Percentiles rank a stretch among this genome's conserved stretches.
Evolutionary conservation across 2,113 vertebrate species (phyloP).

Genomic region (Athene cunicularia): DNA sequence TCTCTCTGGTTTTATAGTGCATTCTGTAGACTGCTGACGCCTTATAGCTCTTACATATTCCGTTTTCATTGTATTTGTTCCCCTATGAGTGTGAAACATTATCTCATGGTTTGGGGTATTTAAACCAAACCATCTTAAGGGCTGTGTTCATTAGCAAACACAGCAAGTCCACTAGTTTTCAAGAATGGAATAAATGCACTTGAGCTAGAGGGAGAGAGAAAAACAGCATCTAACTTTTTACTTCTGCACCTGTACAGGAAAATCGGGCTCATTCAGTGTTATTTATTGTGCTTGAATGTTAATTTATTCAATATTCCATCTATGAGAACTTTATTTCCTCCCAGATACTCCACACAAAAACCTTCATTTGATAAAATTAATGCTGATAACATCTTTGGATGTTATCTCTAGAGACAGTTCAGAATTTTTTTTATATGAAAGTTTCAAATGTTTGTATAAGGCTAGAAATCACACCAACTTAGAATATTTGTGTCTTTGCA

Average conservation of each 20-base stretch:
- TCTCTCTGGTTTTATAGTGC: neutral
- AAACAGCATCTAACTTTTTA: neutral
- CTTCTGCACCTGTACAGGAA: neutral
- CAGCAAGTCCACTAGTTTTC: neutral
- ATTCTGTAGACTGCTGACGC: neutral
- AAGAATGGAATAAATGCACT: slow-evolving; percentile 7
- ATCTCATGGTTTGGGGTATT: neutral
- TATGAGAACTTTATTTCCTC: neutral
- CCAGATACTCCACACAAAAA: neutral
- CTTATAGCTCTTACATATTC: neutral
- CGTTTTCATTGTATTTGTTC: neutral
- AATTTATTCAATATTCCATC: neutral
- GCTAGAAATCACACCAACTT: neutral
- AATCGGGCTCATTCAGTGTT: slow-evolving; percentile 9
- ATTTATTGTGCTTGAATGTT: slow-evolving; percentile 14
- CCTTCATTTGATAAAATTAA: slow-evolving; percentile 15
- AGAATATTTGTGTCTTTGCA: neutral
- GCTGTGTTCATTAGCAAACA: neutral
- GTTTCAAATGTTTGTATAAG: neutral
- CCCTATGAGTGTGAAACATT: neutral
- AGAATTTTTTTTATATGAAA: neutral
- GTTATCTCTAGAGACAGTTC: neutral
- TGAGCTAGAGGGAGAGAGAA: neutral
- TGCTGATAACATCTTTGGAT: neutral
- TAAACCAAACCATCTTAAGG: neutral